These are phyloP conservation scores for Pseudoatta argentina DNA, from an alignment of 1,140 invertebrate genomes.

Conservation along the genomic window DNA sequence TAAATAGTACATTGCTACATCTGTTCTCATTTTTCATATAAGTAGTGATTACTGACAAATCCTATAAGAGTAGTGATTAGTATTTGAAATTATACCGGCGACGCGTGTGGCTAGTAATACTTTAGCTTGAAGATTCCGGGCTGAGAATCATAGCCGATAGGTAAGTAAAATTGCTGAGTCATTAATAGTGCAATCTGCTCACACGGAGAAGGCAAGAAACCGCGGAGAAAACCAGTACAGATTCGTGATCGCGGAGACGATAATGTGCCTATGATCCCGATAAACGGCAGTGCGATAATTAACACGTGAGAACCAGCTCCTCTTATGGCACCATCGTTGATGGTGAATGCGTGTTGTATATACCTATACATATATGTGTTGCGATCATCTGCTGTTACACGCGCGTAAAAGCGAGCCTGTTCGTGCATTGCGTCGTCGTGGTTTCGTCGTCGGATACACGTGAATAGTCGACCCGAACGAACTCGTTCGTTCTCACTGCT, in stretches of 20 bases:
- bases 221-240: conserved; percentile 34
- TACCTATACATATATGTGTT: conserved; percentile 2
- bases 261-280: conserved; percentile 64
- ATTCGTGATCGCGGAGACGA: conserved; percentile 52
- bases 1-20: conserved; percentile 42
- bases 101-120: conserved; percentile 13
- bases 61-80: conserved; percentile 19
- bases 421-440: not conserved
- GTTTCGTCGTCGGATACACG: conserved; percentile 44
- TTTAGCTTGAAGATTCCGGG: not conserved
- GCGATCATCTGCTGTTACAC: not conserved
- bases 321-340: conserved; percentile 21
- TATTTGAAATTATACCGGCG: conserved; percentile 52
- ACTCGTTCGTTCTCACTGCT: conserved; percentile 73
- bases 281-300: conserved; percentile 69
- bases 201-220: conserved; percentile 48
- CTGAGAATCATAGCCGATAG: not conserved
- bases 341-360: not conserved
- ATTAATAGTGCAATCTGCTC: conserved; percentile 28
- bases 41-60: conserved; percentile 47
- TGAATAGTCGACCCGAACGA: conserved; percentile 71
- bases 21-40: not conserved
- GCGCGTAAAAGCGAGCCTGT: conserved; percentile 8
- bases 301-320: conserved; percentile 66
- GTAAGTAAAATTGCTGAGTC: conserved; percentile 5